Base-by-base conservation (phyloP, 2,888 invertebrate species). In the Carcina quercana region DNA sequence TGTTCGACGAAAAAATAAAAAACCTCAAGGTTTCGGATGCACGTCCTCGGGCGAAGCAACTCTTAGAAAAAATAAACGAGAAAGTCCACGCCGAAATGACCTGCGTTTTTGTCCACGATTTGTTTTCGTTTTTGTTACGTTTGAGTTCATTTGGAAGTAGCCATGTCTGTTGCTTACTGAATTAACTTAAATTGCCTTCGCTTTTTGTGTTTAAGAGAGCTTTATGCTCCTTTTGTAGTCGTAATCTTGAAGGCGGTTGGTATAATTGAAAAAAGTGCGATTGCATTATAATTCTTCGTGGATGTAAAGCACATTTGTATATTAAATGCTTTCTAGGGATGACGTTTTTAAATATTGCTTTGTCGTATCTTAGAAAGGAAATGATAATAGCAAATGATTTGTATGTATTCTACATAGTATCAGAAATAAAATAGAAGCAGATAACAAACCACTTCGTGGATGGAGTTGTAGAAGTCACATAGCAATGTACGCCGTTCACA, bases 101-200 rank as follows among this genome's bases (percentile, higher is more conserved):
- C 83, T 75, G 79, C 71, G 75, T 83, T 83, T 83, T 83, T 82
- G 75, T 83, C 59, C 71, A 70, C 58, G 74, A 70, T 79, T 82
- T 80, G 78, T 82, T 82, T 76, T 79, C 68, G 70, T 82, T 82
- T 83, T 82, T 82, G 76, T 82, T 73, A 70, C 73, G 66, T 78
- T 80, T 74, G 79, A 78, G 79, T 80, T 83, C 82, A 83, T 82
- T 83, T 83, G 65, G 78, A 76, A 80, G 83, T 76, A 78, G 79
- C 82, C 70, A 72, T 67, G 78, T 72, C 75, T 67, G 69, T 65
- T 78, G 75, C 75, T 79, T 75, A 82, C 82, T 71, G 75, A 78
- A 82, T 83, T 79, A 79, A 75, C 76, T 79, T 68, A 74, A 79
- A 80, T 78, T 79, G 71, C 68, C 63, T 67, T 68, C 47, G 50